Percentiles rank a stretch among this genome's conserved stretches.
These are phyloP conservation scores for Smittia aterrima DNA, from an alignment of 2,888 invertebrate genomes.

Conservation along the genomic window DNA sequence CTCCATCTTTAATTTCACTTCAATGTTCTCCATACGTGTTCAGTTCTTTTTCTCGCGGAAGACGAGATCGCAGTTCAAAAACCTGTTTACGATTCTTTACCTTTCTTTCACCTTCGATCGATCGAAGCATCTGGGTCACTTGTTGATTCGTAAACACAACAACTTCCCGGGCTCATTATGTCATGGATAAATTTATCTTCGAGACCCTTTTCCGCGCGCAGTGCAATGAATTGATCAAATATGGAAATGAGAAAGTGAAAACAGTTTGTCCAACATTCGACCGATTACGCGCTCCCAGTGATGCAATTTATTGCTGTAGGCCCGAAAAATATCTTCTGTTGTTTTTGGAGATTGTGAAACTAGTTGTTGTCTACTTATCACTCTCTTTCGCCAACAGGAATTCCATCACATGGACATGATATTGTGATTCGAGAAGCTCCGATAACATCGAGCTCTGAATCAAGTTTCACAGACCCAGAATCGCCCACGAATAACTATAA, in stretches of 20 bases:
- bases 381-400: neutral
- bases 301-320: neutral
- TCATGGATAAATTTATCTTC: neutral
- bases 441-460: constrained; percentile 62
- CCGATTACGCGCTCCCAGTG: neutral
- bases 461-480: constrained; percentile 73
- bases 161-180: neutral
- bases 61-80: neutral
- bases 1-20: neutral
- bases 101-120: neutral
- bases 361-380: too few species aligned
- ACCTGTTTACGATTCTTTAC: constrained; percentile 5
- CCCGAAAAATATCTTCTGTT: too few species aligned
- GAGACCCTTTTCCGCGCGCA: neutral
- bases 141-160: neutral
- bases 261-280: constrained; percentile 8
- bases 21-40: constrained; percentile 9
- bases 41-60: neutral
- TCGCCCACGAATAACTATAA: constrained; percentile 55
- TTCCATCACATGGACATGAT: neutral
- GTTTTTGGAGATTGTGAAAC: too few species aligned
- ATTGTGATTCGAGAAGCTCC: neutral
- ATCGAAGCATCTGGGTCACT: too few species aligned
- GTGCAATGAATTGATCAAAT: neutral
- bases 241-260: constrained; percentile 20